These are phyloP conservation scores for Pangasius mekongensis DNA, from an alignment of 2,797 vertebrate species.

Conservation along the genomic window DNA sequence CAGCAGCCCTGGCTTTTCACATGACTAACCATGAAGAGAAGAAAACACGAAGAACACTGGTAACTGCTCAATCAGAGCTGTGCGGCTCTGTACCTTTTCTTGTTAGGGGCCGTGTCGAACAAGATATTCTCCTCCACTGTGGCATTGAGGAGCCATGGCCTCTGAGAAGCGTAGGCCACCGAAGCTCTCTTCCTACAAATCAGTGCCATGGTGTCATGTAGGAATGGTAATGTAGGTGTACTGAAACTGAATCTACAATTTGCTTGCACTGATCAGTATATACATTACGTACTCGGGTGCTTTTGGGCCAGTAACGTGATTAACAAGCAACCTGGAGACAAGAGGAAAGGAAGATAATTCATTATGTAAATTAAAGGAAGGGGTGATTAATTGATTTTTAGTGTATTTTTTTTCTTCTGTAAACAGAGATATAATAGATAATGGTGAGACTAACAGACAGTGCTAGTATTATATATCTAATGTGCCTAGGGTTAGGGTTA, in stretches of 20 bases:
- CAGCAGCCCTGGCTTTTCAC: slow-evolving; percentile 23
- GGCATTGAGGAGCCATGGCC: slow-evolving; percentile 94
- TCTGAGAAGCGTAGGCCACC: slow-evolving; percentile 96
- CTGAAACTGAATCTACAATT: neutral
- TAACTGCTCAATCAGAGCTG: slow-evolving; percentile 18
- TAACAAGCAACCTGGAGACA: slow-evolving; percentile 8
- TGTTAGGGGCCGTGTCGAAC: slow-evolving; percentile 93
- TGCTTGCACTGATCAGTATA: neutral
- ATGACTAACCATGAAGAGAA: slow-evolving; percentile 34
- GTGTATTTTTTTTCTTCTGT: neutral
- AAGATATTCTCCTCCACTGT: slow-evolving; percentile 95
- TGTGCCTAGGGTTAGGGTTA: neutral
- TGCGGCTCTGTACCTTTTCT: slow-evolving; percentile 82
- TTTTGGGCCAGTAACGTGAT: slow-evolving; percentile 7
- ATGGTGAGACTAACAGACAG: neutral
- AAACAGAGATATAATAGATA: neutral
- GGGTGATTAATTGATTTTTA: neutral
- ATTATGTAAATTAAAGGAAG: neutral
- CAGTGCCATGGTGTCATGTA: neutral
- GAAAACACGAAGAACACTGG: slow-evolving; percentile 8
- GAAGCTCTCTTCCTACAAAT: slow-evolving; percentile 84
- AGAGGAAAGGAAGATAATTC: neutral
- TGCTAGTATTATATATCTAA: neutral
- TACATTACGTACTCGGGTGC: slow-evolving; percentile 12
- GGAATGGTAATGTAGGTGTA: neutral